phyloP scores from a whole-genome alignment of 1,140 invertebrate species.

The Penaeus japonicus region DNA sequence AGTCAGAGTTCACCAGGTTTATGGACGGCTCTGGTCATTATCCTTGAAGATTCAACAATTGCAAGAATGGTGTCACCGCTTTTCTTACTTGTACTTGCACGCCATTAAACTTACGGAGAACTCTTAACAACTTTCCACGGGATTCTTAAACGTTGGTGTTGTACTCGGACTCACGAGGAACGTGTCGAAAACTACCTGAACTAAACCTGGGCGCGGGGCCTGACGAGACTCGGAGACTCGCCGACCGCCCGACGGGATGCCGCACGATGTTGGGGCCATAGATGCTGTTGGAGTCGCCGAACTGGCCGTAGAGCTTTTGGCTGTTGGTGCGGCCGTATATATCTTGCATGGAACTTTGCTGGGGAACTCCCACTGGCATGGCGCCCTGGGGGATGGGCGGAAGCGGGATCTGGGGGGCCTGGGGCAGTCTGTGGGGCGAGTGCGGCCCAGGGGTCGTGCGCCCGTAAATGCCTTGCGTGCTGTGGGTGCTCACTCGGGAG shows the following conservation, averaged over 20 bases:
- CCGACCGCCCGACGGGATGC: slow-evolving; percentile 46
- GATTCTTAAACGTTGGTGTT: slow-evolving; percentile 54
- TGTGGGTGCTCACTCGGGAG: slow-evolving; percentile 10
- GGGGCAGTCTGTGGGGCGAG: slow-evolving; percentile 37
- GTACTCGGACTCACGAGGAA: slow-evolving; percentile 52
- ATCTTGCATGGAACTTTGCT: slow-evolving; percentile 31
- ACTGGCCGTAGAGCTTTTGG: slow-evolving; percentile 37
- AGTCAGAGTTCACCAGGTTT: no score
- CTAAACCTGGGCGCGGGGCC: slow-evolving; percentile 45
- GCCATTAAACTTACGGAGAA: not conserved
- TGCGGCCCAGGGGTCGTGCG: slow-evolving; percentile 23
- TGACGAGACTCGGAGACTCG: slow-evolving; percentile 38
- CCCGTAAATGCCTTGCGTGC: slow-evolving; percentile 37
- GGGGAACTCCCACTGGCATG: slow-evolving; percentile 19
- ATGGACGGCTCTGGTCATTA: no score
- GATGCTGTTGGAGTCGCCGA: slow-evolving; percentile 9
- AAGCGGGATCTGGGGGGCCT: slow-evolving; percentile 52
- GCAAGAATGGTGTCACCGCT: not conserved
- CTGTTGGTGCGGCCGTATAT: slow-evolving; percentile 41
- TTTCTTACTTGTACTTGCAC: not conserved
- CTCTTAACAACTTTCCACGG: not conserved
- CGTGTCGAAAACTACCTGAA: slow-evolving; percentile 21
- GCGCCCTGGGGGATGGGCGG: slow-evolving; percentile 56
- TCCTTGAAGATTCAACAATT: no score
- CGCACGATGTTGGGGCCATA: slow-evolving; percentile 22